Evolutionary conservation across 2,113 vertebrate genomes (phyloP).

Genomic region (Aleadryas rufinucha): DNA sequence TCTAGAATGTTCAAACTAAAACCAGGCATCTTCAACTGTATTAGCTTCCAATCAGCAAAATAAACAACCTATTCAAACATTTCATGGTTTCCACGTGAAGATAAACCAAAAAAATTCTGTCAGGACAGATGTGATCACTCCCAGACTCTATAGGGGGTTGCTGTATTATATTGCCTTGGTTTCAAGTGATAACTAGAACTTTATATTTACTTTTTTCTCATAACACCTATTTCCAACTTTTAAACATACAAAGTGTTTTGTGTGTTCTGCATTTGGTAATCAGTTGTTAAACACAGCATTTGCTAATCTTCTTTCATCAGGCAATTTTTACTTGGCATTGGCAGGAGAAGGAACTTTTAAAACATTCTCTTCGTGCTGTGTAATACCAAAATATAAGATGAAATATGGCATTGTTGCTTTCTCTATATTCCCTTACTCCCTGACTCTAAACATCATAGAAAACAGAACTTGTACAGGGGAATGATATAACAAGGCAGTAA

Average conservation of each 20-base stretch:
- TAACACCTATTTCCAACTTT: slow-evolving; percentile 65
- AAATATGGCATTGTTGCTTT: background rate
- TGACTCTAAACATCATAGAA: background rate
- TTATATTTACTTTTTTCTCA: slow-evolving; percentile 46
- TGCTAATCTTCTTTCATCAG: slow-evolving; percentile 63
- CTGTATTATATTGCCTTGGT: slow-evolving; percentile 54
- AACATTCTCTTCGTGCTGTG: background rate
- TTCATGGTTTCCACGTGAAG: slow-evolving; percentile 59
- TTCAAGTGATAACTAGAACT: slow-evolving; percentile 48
- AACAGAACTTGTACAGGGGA: background rate
- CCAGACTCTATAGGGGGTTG: slow-evolving; percentile 25
- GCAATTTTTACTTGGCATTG: slow-evolving; percentile 50
- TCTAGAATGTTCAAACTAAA: slow-evolving; percentile 1
- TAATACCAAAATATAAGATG: slow-evolving; percentile 24
- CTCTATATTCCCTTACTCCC: background rate
- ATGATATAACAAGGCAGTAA: background rate
- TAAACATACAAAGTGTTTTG: slow-evolving; percentile 62
- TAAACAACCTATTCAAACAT: slow-evolving; percentile 65
- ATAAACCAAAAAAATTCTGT: slow-evolving; percentile 66
- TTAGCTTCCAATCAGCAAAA: slow-evolving; percentile 67
- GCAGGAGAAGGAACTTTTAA: slow-evolving; percentile 1
- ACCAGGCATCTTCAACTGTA: slow-evolving; percentile 30
- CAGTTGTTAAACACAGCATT: slow-evolving; percentile 49
- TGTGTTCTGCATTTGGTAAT: slow-evolving; percentile 39
- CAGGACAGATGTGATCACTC: slow-evolving; percentile 72